Conservation (phyloP, 2,888 invertebrate genomes). For the Torymus auratus region DNA sequence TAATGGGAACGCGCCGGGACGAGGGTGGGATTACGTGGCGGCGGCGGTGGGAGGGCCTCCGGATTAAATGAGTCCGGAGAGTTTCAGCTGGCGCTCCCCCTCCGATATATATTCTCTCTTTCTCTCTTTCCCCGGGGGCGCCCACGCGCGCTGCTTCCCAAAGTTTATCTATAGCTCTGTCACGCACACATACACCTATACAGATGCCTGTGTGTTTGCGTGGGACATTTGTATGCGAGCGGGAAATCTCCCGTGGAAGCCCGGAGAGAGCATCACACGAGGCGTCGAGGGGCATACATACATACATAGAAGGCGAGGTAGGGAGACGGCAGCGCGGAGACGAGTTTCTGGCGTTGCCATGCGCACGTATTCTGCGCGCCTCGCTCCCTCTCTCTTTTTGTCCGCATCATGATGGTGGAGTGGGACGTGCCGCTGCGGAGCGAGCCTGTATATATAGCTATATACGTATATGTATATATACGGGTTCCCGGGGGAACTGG, state of each 20-base stretch:
- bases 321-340: constrained; percentile 6
- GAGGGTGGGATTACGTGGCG: constrained; percentile 64
- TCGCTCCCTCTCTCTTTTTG: constrained; percentile 28
- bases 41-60: constrained; percentile 48
- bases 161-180: constrained; percentile 44
- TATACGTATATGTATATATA: too few relatives aligned
- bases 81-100: constrained; percentile 57
- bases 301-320: neutral
- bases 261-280: neutral
- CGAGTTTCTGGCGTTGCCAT: constrained; percentile 29
- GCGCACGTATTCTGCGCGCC: neutral
- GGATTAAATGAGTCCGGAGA: constrained; percentile 63
- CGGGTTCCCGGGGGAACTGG: too few relatives aligned
- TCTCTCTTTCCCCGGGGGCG: neutral
- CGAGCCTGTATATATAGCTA: neutral
- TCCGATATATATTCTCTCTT: constrained; percentile 41
- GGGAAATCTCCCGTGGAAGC: constrained; percentile 32
- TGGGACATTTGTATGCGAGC: constrained; percentile 18
- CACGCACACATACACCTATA: neutral
- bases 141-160: constrained; percentile 14
- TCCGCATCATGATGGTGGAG: constrained; percentile 39
- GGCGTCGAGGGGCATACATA: neutral
- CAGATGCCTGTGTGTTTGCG: neutral
- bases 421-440: constrained; percentile 46
- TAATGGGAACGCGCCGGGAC: constrained; percentile 66